These are phyloP conservation scores for Hemicrepidius hirtus DNA, from an alignment of 2,888 invertebrate genomes.

Conservation along the genomic window DNA sequence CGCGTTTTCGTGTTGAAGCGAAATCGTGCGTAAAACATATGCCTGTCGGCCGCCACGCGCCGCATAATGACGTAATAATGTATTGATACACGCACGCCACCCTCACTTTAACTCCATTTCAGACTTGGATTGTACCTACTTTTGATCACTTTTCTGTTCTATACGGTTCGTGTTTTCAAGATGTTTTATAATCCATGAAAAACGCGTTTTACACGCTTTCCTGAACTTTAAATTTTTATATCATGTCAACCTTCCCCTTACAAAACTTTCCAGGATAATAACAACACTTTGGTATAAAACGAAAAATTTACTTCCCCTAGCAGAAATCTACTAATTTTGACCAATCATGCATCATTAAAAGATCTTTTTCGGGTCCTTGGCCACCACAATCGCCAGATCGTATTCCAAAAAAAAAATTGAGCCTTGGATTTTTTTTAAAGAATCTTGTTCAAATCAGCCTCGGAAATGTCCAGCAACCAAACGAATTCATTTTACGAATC, in stretches of 20 bases:
- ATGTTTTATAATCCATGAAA: slow-evolving; percentile 38
- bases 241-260: not conserved
- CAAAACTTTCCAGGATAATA: too few relatives aligned
- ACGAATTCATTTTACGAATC: too few relatives aligned
- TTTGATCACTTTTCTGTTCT: slow-evolving; percentile 41
- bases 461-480: too few relatives aligned
- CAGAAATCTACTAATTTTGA: too few relatives aligned
- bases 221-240: slow-evolving; percentile 26
- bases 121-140: slow-evolving; percentile 41
- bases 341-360: too few relatives aligned
- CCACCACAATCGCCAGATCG: too few relatives aligned
- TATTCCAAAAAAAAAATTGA: too few relatives aligned
- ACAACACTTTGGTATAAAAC: too few relatives aligned
- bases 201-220: slow-evolving; percentile 33
- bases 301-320: too few relatives aligned
- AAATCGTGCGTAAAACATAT: slow-evolving; percentile 72
- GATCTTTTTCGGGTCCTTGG: too few relatives aligned
- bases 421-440: too few relatives aligned
- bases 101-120: slow-evolving; percentile 60
- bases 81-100: slow-evolving; percentile 68
- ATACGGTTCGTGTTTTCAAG: slow-evolving; percentile 38
- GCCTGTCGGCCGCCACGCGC: slow-evolving; percentile 71
- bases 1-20: slow-evolving; percentile 62
- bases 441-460: too few relatives aligned
- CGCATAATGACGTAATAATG: slow-evolving; percentile 72